Percentiles rank a stretch among this genome's conserved stretches.
These are phyloP conservation scores for Chaetodon auriga DNA, from an alignment of 2,113 vertebrate genomes.

Conservation along the genomic window DNA sequence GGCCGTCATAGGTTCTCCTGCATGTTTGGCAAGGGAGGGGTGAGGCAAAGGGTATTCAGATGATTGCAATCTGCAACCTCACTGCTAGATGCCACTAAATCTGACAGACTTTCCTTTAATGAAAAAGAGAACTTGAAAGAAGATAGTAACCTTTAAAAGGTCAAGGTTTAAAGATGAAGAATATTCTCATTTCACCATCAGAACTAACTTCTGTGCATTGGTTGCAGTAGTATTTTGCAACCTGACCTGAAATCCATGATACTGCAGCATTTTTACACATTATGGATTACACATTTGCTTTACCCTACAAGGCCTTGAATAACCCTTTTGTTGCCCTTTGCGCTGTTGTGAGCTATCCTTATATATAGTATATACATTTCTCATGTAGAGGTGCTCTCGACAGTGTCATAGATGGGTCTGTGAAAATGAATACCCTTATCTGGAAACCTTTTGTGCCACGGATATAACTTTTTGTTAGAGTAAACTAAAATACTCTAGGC, in stretches of 20 bases:
- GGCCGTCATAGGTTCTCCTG: no score
- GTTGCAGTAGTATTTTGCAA: not conserved
- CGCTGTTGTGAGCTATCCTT: not conserved
- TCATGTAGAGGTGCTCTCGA: not conserved
- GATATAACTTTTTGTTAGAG: not conserved
- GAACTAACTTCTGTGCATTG: not conserved
- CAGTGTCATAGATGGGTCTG: not conserved
- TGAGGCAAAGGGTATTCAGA: no score
- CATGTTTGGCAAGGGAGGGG: no score
- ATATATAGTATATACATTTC: not conserved
- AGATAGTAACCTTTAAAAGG: constrained; percentile 17
- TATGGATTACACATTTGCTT: not conserved
- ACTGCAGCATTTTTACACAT: not conserved
- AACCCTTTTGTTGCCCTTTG: not conserved
- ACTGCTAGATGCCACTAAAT: no score
- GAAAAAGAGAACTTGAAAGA: not conserved
- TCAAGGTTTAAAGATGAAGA: not conserved
- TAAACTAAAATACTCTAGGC: constrained; percentile 7
- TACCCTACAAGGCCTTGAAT: not conserved
- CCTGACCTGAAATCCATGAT: not conserved
- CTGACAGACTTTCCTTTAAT: no score
- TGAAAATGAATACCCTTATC: not conserved
- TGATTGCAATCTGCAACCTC: no score
- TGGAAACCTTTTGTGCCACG: not conserved
- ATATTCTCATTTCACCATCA: not conserved